Evolutionary conservation across 2,888 invertebrate species (phyloP), one percentile per base, ranked within the genome.

Genomic region (Baronia brevicornis): DNA sequence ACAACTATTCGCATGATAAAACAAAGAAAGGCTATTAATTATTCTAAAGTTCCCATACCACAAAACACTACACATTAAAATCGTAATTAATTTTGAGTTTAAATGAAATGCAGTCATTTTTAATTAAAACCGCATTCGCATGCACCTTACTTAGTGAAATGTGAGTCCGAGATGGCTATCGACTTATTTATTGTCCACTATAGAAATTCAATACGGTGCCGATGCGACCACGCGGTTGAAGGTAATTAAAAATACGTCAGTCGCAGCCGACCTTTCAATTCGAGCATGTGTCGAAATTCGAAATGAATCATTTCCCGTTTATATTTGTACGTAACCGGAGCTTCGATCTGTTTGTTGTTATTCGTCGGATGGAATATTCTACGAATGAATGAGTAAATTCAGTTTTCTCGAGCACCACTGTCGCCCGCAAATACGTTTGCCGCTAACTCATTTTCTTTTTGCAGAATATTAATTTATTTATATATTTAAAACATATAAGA

Each of bases 241-340:
- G 74, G 73, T 82, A 79, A 82, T 84, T 84, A 82, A 84, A 84
- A 82, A 84, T 74, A 78, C 71, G 82, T 84, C 82, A 80, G 64
- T 75, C 65, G 73, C 82, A 84, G 77, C 68, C 71, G 63, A 74
- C 73, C 70, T 73, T 80, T 70, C 78, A 72, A 75, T 74, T 77
- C 60, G 72, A 71, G 71, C 73, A 78, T 78, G 77, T 75, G 72
- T 78, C 77, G 74, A 77, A 78, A 77, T 78, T 65, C 60, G 63
- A 67, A 78, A 79, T 79, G 75, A 79, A 73, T 79, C 73, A 79
- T 78, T 75, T 77, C 63, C 65, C 59, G 58, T 69, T 70, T 71
- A 69, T 77, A 72, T 75, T 77, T 72, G 66, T 66, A 63, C 60
- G 63, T 55, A 57, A 55, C 46, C 45, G 46, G 43, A 47, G 36